These are phyloP conservation scores for Agapornis canus DNA, from an alignment of 2,797 vertebrate genomes.

Conservation along the genomic window DNA sequence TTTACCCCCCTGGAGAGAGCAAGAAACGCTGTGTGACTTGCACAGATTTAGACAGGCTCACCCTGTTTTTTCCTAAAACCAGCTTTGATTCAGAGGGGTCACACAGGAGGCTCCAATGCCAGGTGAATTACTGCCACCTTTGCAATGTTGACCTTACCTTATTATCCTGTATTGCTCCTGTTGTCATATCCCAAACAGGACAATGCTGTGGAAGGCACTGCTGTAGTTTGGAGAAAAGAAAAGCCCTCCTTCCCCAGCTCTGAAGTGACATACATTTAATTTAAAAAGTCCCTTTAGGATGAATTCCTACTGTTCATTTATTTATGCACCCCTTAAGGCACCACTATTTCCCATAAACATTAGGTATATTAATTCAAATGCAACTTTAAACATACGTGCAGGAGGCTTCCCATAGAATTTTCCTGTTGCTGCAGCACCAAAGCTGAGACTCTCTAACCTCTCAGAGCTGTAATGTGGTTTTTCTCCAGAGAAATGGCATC, in stretches of 20 bases:
- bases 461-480: not conserved
- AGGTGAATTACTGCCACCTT: not conserved
- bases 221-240: not conserved
- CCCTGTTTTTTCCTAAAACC: not conserved
- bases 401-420: not conserved
- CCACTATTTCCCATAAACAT: not conserved
- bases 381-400: not conserved
- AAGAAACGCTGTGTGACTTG: fast-evolving
- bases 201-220: not conserved
- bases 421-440: not conserved
- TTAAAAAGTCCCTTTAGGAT: not conserved
- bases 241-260: not conserved
- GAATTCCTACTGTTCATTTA: not conserved
- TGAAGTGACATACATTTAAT: not conserved
- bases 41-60: not conserved
- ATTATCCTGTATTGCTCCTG: fast-evolving
- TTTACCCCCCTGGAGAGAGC: not conserved
- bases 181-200: not conserved
- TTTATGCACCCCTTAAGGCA: not conserved
- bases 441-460: fast-evolving
- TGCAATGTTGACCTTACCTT: not conserved
- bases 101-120: not conserved
- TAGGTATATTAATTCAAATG: not conserved
- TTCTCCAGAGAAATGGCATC: not conserved
- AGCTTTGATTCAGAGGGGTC: not conserved